Evolutionary conservation across 2,797 vertebrate species (phyloP), one percentile per base, ranked within the genome.

Genomic region (Scomberomorus guttatus): DNA sequence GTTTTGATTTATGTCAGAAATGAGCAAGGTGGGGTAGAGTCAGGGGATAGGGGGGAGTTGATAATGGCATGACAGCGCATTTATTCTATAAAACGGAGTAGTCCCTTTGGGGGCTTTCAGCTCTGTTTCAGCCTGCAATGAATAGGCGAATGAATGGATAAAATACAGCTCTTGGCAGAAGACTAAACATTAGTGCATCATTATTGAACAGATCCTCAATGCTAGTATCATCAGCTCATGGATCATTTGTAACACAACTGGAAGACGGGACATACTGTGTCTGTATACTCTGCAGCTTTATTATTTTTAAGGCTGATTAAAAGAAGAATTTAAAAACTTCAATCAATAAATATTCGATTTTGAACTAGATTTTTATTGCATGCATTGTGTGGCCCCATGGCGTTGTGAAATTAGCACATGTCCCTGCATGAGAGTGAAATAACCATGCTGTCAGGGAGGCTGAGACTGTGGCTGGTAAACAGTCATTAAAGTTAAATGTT

Each of bases 401-500:
- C 27, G 9, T 63, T 67, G 78, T 80, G 46, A 66, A 90, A 85
- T 80, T 55, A 75, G 78, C 80, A 72, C 66, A 52, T 52, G 74
- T 80, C 73, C 44, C 63, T 34, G 62, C 48, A 37, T 60, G 67
- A 76, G 63, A 76, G 60, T 80, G 62, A 80, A 90, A 82, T 79
- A 52, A 56, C 34, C 34, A 48, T 61, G 87, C 75, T 85, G 86
- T 73, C 72, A 68, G 62, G 37, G 73, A 57, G 75, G 79, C 73
- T 55, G 76, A 44, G 63, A 56, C 62, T 61, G 56, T 14, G 20
- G 54, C 61, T 58, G 69, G 80, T 91, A 93, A 94, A 93, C 87
- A 89, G 60, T 89, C 85, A 94, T 93, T 92, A 90, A 75, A 88
- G 81, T 84, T 74, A 69, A 87, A 88, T 83, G 85, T 87, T 88